These are phyloP conservation scores for Triplophysa tibetana DNA, from an alignment of 2,113 vertebrate genomes.

Conservation along the genomic window DNA sequence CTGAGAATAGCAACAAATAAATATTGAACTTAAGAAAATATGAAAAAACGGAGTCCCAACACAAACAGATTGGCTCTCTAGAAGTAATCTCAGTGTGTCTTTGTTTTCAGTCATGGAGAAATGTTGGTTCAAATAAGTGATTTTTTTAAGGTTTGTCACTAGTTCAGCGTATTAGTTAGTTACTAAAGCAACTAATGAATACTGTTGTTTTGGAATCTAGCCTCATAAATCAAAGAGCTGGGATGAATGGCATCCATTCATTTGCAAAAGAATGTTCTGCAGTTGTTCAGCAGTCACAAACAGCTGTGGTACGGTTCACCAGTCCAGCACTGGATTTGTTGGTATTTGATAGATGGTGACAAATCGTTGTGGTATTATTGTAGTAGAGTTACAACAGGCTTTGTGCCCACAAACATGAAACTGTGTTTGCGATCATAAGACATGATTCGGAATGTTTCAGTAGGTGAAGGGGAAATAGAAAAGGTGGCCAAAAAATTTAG, in stretches of 20 bases:
- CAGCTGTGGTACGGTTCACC: neutral
- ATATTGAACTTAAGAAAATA: conserved; percentile 13
- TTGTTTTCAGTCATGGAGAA: neutral
- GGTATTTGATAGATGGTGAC: neutral
- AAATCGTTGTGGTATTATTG: neutral
- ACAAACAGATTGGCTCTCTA: neutral
- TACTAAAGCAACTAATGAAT: neutral
- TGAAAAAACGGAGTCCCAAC: neutral
- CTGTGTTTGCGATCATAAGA: too few relatives aligned
- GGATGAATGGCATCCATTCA: neutral
- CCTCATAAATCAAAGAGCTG: neutral
- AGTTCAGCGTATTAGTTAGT: too few relatives aligned
- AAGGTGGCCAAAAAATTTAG: too few relatives aligned
- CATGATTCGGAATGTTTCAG: too few relatives aligned
- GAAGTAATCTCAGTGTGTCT: neutral
- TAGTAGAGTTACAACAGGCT: neutral
- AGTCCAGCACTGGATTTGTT: neutral
- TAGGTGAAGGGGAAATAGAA: too few relatives aligned
- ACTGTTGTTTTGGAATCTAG: neutral
- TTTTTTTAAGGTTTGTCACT: neutral
- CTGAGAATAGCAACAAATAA: conserved; percentile 13
- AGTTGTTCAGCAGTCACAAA: neutral
- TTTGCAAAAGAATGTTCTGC: neutral
- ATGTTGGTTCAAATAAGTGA: neutral
- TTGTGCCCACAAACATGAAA: too few relatives aligned